Percentiles rank a stretch among this genome's conserved stretches.
Evolutionary conservation across 2,797 vertebrate genomes (phyloP).

Genomic region (Xenops minutus): DNA sequence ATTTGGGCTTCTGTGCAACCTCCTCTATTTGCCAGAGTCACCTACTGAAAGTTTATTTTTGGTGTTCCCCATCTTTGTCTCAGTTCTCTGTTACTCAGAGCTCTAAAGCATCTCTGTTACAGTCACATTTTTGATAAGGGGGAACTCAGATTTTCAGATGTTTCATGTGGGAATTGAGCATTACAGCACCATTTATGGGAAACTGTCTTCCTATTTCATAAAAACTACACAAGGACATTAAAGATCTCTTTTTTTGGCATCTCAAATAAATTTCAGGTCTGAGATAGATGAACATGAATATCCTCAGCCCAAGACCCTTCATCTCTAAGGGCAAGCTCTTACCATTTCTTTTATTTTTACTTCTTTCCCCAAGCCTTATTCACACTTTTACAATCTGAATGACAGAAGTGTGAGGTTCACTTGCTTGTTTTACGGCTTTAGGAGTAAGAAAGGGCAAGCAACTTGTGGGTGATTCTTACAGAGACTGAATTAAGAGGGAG

Average conservation of each 20-base stretch:
- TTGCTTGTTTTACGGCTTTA: neutral
- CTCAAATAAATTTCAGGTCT: neutral
- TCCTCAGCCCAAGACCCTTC: neutral
- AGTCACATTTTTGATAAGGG: neutral
- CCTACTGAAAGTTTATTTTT: neutral
- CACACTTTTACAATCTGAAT: neutral
- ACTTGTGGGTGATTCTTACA: neutral
- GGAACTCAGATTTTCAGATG: neutral
- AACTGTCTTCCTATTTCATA: fast-evolving
- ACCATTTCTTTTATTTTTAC: neutral
- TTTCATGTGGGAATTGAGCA: neutral
- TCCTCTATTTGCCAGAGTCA: neutral
- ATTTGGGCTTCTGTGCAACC: neutral
- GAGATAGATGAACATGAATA: neutral
- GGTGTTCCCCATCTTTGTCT: neutral
- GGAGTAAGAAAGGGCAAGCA: neutral
- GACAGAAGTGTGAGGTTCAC: neutral
- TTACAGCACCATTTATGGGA: neutral
- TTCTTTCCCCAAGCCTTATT: neutral
- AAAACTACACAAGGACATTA: neutral
- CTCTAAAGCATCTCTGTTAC: neutral
- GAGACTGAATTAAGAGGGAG: neutral
- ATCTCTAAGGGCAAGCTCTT: neutral
- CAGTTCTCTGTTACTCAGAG: neutral
- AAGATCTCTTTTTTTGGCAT: neutral